Evolutionary conservation across 1,140 invertebrate genomes (phyloP), one percentile per base, ranked within the genome.

Genomic region (Ceratina australensis): DNA sequence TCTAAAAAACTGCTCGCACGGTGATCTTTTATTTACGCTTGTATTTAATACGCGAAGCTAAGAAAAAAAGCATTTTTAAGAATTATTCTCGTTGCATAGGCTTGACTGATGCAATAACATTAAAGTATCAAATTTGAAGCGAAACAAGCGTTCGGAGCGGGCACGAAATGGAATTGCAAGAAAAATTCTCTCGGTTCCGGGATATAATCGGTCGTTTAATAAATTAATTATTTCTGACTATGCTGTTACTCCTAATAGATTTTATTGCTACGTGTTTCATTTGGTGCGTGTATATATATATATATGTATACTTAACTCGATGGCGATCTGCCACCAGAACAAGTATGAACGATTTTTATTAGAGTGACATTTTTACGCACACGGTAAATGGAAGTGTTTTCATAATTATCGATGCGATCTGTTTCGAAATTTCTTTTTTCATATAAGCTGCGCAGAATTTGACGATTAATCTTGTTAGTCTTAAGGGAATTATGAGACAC

Each of bases 1-100:
- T 13, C 8, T 20, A 16, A 2, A 26, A 65, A 10, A 57, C 54
- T 15, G 3, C 24, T 8, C 18, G 18, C 8, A 2, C 22, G 7
- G 20, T 47, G 33, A 24, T 28, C 28, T 20, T 33, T 50, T 8
- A 8, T 56, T 12, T 15, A 10, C 26, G 20, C 13, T 50, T 33
- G 63, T 4, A 12, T 2, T 28, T 26, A 8, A 24, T 52, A 7
- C 22, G 18, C 12, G 18, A 65, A 42, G 33, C 5, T 49, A 24
- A n/a, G 61, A 12, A n/a, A 33, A 12, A 33, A 33, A 26, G 24
- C 8, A 52, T 26, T 59, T 69, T 57, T 69, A 69, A 69, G 42
- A 24, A 57, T 59, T 12, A 0, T 10, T 20, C 12, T 50, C 1
- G 12, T 18, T 42, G 16, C 16, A 8, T 50, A 16, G 12, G 15